Evolutionary conservation across 2,113 vertebrate genomes (phyloP).

Genomic region (Tricholaema leucomelas): DNA sequence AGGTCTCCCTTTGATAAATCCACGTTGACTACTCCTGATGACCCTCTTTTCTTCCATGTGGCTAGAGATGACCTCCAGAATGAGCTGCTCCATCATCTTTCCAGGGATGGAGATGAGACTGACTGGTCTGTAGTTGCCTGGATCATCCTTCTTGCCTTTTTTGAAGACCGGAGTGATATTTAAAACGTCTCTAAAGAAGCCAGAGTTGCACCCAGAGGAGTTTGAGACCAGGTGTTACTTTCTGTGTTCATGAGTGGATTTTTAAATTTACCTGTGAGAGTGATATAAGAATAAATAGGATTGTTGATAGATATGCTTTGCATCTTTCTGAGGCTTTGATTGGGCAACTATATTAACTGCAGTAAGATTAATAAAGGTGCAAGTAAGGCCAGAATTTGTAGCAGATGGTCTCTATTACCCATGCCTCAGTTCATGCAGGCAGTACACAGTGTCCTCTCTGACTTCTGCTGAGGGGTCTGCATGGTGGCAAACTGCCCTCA

Average conservation of each 20-base stretch:
- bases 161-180: no score
- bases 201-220: background rate
- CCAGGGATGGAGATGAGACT: no score
- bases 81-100: no score
- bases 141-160: no score
- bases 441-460: conserved; percentile 37
- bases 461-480: conserved; percentile 40
- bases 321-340: background rate
- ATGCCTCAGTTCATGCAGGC: background rate
- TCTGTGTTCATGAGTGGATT: background rate
- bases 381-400: conserved; percentile 38
- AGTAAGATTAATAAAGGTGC: conserved; percentile 9
- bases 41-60: no score
- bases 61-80: no score
- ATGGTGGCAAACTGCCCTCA: conserved; percentile 45
- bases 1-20: no score
- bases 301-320: background rate
- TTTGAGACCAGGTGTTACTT: background rate
- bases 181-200: background rate
- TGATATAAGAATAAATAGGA: background rate
- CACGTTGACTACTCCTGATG: no score
- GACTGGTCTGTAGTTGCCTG: no score
- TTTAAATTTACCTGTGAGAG: background rate
- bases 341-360: background rate
- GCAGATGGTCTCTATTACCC: conserved; percentile 47